Percentiles rank a stretch among this genome's conserved stretches.
These are phyloP conservation scores for Brachionus manjavacas DNA, from an alignment of 1,140 invertebrate genomes.

Conservation along the genomic window DNA sequence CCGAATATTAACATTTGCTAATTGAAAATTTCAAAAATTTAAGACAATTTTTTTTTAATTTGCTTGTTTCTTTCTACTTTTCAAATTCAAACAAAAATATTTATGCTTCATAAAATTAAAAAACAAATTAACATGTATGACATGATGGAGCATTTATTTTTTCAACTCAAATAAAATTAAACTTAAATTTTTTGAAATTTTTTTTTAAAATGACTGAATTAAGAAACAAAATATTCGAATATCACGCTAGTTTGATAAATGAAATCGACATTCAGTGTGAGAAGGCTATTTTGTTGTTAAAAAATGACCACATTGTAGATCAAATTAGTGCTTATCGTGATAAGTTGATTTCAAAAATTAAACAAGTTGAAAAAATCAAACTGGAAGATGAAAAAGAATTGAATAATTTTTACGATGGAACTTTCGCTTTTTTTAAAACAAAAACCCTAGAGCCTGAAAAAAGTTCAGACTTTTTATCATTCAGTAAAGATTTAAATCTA, in stretches of 20 bases:
- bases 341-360: background rate
- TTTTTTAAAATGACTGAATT: background rate
- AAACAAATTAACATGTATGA: background rate
- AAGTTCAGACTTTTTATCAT: background rate
- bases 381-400: background rate
- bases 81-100: background rate
- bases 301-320: background rate
- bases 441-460: background rate
- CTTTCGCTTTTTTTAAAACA: background rate
- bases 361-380: constrained; percentile 2
- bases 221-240: background rate
- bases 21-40: background rate
- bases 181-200: background rate
- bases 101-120: background rate
- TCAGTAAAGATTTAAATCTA: background rate
- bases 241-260: background rate
- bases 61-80: background rate
- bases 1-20: too few relatives aligned
- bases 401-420: background rate
- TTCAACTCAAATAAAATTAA: too few relatives aligned
- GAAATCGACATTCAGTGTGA: background rate
- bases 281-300: background rate
- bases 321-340: background rate
- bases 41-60: background rate
- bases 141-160: background rate